Percentiles rank a stretch among this genome's conserved stretches.
Evolutionary conservation across 2,113 vertebrate genomes (phyloP).

Genomic region (Poecile atricapillus): DNA sequence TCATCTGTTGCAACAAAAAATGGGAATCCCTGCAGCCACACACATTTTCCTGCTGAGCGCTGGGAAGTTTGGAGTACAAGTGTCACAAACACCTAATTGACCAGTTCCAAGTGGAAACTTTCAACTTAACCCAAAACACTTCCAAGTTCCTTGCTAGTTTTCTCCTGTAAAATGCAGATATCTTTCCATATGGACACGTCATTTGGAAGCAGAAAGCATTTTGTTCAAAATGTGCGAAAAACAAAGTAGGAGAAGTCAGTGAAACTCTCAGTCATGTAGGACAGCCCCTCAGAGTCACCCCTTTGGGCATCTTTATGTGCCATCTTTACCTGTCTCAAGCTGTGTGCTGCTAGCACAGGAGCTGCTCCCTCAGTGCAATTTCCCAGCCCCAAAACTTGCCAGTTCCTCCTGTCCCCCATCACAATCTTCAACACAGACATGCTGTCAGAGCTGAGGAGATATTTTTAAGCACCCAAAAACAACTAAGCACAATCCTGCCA

Average conservation of each 20-base stretch:
- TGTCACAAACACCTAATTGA: background rate
- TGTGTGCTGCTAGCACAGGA: background rate
- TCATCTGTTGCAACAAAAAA: background rate
- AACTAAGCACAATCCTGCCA: background rate
- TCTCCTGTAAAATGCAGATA: background rate
- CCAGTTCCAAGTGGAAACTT: background rate
- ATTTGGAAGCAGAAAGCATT: background rate
- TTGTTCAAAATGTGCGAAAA: background rate
- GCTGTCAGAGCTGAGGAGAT: slow-evolving; percentile 10
- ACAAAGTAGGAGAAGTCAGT: background rate
- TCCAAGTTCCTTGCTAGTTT: background rate
- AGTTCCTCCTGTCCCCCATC: background rate
- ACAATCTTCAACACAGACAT: background rate
- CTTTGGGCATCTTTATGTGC: background rate
- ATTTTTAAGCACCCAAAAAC: slow-evolving; percentile 1
- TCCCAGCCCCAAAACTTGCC: background rate
- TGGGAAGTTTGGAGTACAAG: background rate
- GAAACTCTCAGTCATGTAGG: accelerated
- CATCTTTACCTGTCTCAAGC: background rate
- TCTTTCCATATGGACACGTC: accelerated
- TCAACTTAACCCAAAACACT: background rate
- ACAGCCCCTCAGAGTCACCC: background rate
- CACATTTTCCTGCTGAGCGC: accelerated
- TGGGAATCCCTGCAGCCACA: background rate
- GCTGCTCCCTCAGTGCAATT: background rate